Evolutionary conservation across 1,140 invertebrate species (phyloP), one percentile per base, ranked within the genome.

Genomic region (Zaprionus gabonicus): DNA sequence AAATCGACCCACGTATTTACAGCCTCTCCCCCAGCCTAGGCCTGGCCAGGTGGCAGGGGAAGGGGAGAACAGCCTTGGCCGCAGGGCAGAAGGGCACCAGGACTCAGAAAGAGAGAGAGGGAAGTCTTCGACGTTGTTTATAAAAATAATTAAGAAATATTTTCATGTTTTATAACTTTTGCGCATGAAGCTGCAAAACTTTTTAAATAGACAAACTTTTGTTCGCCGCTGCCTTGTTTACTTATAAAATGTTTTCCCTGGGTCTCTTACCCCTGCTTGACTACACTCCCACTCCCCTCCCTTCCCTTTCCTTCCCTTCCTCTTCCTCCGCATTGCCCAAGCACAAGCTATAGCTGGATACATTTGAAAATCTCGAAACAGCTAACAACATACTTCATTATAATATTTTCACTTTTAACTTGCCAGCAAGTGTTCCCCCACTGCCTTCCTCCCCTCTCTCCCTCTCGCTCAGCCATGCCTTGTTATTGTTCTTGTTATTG

Each of bases 81-180:
- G 31, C 31, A 34, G 31, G 31, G 31, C 31, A 9, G 31, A 34
- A 34, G 9, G 31, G 31, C 31, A 34, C 31, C 3, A 9, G 9
- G 9, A 34, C 31, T 3, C 9, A 34, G 9, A 10, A 9, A 1
- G 28, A 7, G 28, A 34, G 31, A 10, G 9, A 1, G n/a, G 23
- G 51, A 73, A 49, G 60, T 55, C 36, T 62, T 51, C 38, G 62
- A 51, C 74, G 76, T 81, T 85, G 85, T 90, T 88, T 88, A 88
- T 88, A 88, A 88, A 90, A 88, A 88, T 88, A 88, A 88, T 88
- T 88, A 88, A 88, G 85, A 88, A 88, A 88, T 88, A 88, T 88
- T 88, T 88, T 90, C 85, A 90, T 88, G 85, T 88, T 88, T 88
- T 88, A 88, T 88, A 88, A 88, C 85, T 88, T 88, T 90, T 81